Evolutionary conservation across 92 coral and sea anemone genomes (phyloP).

Genomic region (Epizoanthus fatuus): DNA sequence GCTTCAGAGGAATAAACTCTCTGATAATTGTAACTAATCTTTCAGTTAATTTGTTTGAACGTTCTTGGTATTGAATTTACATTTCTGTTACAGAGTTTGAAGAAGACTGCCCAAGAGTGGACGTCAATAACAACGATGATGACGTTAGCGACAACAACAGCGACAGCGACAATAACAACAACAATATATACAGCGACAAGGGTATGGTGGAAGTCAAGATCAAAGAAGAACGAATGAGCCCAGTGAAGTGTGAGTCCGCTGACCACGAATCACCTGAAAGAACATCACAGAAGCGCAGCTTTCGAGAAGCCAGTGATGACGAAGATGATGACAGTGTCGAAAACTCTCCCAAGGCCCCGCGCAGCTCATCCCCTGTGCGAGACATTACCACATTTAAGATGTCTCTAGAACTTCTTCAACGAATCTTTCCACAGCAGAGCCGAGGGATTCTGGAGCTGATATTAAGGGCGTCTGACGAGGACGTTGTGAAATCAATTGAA

Average conservation of each 20-base stretch:
- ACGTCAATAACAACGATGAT: conserved; percentile 23
- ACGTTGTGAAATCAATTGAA: conserved; percentile 93
- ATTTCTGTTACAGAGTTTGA: conserved; percentile 7
- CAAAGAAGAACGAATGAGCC: conserved; percentile 80
- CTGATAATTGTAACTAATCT: too few relatives aligned
- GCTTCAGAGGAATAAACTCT: not conserved
- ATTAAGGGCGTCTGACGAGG: conserved; percentile 94
- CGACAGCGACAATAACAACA: too few relatives aligned
- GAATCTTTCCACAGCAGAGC: conserved; percentile 96
- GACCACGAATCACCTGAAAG: conserved; percentile 42
- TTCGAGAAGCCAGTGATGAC: conserved; percentile 60
- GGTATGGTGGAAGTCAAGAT: conserved; percentile 65
- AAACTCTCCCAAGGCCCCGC: conserved; percentile 53
- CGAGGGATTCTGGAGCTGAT: conserved; percentile 90
- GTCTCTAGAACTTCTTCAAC: conserved; percentile 84
- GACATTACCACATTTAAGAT: conserved; percentile 61
- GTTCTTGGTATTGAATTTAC: not conserved
- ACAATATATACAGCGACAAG: conserved; percentile 32
- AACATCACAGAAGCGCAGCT: conserved; percentile 55
- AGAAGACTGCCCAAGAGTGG: conserved; percentile 4
- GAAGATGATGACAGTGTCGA: conserved; percentile 60
- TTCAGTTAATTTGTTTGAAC: conserved; percentile 9
- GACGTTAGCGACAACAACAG: not conserved
- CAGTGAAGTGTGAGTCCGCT: conserved; percentile 53
- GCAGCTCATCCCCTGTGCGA: conserved; percentile 64